Percentiles rank a stretch among this genome's conserved stretches.
Evolutionary conservation across 2,888 invertebrate genomes (phyloP).

Genomic region (Drosophila kanekoi): DNA sequence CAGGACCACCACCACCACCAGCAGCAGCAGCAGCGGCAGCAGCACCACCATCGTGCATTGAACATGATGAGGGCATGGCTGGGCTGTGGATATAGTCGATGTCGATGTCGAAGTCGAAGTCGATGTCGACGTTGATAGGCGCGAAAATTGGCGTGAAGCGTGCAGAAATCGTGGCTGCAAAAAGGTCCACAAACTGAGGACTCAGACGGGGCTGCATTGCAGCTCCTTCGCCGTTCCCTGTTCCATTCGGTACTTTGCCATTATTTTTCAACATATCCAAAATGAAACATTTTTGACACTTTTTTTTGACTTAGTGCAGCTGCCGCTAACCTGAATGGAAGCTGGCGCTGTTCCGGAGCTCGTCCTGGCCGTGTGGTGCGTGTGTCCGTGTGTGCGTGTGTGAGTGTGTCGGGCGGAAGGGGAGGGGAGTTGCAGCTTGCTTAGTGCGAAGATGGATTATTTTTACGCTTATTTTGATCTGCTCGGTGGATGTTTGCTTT

Average conservation of each 20-base stretch:
- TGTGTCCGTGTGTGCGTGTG: conserved; percentile 5
- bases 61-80: conserved; percentile 19
- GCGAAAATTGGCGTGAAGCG: conserved; percentile 85
- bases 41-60: not conserved
- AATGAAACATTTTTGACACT: conserved; percentile 80
- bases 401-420: conserved; percentile 20
- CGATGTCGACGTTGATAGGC: conserved; percentile 79
- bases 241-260: conserved; percentile 48
- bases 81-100: conserved; percentile 41
- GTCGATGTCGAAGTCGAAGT: conserved; percentile 43
- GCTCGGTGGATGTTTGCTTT: conserved; percentile 84
- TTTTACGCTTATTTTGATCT: conserved; percentile 82
- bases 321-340: conserved; percentile 47
- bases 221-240: conserved; percentile 3
- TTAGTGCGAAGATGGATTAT: conserved; percentile 78
- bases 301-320: conserved; percentile 59
- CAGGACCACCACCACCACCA: conserved; percentile 40
- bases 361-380: conserved; percentile 9
- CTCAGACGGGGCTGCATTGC: conserved; percentile 17
- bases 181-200: conserved; percentile 40
- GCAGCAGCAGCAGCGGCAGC: not conserved
- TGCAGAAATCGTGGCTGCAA: conserved; percentile 83
- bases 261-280: conserved; percentile 79
- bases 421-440: conserved; percentile 65
- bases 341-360: conserved; percentile 35